Conservation (phyloP, 2,888 invertebrate genomes). For the Gymnocheta viridis region DNA sequence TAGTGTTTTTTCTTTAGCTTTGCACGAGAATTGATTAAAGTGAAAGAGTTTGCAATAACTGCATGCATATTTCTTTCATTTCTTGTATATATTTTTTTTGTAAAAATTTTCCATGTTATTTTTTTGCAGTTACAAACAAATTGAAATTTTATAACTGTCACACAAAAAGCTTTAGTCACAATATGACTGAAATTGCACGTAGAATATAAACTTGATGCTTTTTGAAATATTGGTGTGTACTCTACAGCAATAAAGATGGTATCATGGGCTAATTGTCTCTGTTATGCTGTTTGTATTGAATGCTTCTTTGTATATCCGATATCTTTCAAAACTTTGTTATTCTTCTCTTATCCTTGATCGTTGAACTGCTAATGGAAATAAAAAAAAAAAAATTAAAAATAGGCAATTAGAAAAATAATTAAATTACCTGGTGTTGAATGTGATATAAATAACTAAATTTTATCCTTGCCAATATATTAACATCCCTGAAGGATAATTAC, state of each 20-base stretch:
- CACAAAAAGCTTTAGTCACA: slow-evolving; percentile 18
- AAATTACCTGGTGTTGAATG: no score
- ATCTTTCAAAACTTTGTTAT: no score
- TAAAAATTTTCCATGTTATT: not conserved
- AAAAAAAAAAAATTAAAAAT: no score
- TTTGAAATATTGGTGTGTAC: slow-evolving; percentile 4
- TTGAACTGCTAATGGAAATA: no score
- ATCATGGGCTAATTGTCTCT: not conserved
- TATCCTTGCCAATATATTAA: no score
- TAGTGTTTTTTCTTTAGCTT: not conserved
- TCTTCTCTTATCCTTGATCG: no score
- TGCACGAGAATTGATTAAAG: slow-evolving; percentile 39
- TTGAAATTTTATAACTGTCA: slow-evolving; percentile 65
- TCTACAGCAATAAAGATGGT: not conserved
- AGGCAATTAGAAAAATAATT: no score
- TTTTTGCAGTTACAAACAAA: slow-evolving; percentile 47
- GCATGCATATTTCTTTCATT: slow-evolving; percentile 9
- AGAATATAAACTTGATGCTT: slow-evolving; percentile 26
- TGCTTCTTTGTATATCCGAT: no score
- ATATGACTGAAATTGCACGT: slow-evolving; percentile 38
- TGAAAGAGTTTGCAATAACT: slow-evolving; percentile 30
- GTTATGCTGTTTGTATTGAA: not conserved
- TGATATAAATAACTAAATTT: no score
- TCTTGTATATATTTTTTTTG: not conserved
- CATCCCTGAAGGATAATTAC: no score